A percentile compares a stretch with the other conserved stretches of the same genome.
Conservation (phyloP, 2,797 vertebrate genomes). For the Coilia nasus region DNA sequence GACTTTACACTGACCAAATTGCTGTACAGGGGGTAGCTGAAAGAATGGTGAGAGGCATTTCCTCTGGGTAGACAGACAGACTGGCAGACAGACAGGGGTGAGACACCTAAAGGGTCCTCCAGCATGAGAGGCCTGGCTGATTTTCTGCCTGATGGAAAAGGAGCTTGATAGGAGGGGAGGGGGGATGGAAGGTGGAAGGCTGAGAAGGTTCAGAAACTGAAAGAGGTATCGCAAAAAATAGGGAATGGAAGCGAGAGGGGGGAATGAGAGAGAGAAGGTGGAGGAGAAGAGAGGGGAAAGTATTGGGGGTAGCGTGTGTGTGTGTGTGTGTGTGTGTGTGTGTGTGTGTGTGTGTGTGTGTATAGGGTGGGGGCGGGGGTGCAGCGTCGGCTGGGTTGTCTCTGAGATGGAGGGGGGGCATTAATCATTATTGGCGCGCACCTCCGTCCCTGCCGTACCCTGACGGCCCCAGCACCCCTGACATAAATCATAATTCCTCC, state of each 20-base stretch:
- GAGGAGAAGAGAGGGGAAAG: no score
- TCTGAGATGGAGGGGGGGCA: constrained; percentile 79
- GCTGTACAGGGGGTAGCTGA: no score
- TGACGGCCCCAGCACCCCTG: constrained; percentile 90
- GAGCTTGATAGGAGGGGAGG: not conserved
- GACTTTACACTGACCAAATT: no score
- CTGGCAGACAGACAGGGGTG: not conserved
- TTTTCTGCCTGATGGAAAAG: constrained; percentile 40
- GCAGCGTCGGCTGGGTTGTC: constrained; percentile 67
- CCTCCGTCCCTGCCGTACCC: constrained; percentile 87
- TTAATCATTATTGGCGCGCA: constrained; percentile 99
- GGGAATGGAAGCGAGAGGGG: not conserved
- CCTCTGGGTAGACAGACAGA: not conserved
- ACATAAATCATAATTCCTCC: constrained; percentile 99
- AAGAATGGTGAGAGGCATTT: not conserved
- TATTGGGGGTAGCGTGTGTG: constrained; percentile 13
- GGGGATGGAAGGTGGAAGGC: constrained; percentile 2
- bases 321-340: constrained; percentile 12
- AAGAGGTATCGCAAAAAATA: not conserved
- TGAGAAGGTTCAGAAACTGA: not conserved
- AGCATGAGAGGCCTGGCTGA: constrained; percentile 40
- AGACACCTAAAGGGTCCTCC: constrained; percentile 23
- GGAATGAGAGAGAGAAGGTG: constrained; percentile 26
- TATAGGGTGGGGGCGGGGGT: constrained; percentile 52
- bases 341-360: not conserved